Evolutionary conservation across 2,797 vertebrate species (phyloP).

Genomic region (Sphaeramia orbicularis): DNA sequence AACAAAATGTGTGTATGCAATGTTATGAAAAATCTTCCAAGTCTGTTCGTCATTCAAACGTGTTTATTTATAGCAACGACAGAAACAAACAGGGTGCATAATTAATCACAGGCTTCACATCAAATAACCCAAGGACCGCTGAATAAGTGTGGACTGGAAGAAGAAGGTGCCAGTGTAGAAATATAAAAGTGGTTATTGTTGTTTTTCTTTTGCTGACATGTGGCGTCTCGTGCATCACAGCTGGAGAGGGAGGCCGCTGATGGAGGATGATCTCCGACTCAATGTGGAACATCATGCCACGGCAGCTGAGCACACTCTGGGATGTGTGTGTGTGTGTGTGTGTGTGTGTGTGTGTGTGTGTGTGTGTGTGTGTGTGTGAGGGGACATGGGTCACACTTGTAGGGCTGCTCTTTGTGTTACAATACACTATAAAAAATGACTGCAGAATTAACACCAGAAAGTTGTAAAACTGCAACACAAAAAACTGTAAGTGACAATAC

Average conservation of each 20-base stretch:
- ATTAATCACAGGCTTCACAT: slow-evolving; percentile 20
- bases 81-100: slow-evolving; percentile 24
- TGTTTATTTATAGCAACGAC: slow-evolving; percentile 36
- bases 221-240: slow-evolving; percentile 26
- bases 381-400: slow-evolving; percentile 27
- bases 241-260: slow-evolving; percentile 25
- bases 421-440: too few species aligned
- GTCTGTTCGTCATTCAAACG: slow-evolving; percentile 5
- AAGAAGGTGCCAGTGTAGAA: slow-evolving; percentile 15
- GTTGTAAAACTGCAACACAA: too few species aligned
- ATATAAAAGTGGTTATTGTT: slow-evolving; percentile 7
- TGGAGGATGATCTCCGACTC: slow-evolving; percentile 4
- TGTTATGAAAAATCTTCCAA: slow-evolving; percentile 8
- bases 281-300: slow-evolving; percentile 6
- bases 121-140: slow-evolving; percentile 10
- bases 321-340: background rate
- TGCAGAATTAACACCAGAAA: too few species aligned
- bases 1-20: background rate
- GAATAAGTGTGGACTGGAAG: slow-evolving; percentile 3
- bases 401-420: slow-evolving; percentile 20
- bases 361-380: too few species aligned
- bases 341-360: slow-evolving; percentile 13
- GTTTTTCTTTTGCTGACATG: slow-evolving; percentile 12
- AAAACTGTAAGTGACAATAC: too few species aligned
- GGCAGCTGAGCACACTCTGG: background rate